A percentile compares a stretch with the other conserved stretches of the same genome.
These are phyloP conservation scores for Poecile atricapillus DNA, from an alignment of 2,113 vertebrate species.

Conservation along the genomic window DNA sequence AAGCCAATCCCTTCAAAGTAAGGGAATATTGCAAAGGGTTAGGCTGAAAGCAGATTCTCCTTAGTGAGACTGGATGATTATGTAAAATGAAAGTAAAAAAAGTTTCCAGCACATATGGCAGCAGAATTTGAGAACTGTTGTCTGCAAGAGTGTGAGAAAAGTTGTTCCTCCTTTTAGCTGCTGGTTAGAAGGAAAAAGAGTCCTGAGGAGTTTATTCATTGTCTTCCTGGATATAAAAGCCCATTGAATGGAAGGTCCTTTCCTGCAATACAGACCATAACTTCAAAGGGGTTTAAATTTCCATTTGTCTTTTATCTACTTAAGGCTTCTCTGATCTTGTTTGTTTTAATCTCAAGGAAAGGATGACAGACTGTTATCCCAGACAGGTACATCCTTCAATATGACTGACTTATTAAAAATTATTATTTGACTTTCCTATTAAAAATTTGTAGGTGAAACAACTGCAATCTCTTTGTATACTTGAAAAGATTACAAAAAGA, in stretches of 20 bases:
- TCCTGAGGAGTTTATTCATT: not conserved
- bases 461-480: not conserved
- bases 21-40: not conserved
- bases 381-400: not conserved
- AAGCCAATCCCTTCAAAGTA: not conserved
- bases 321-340: not conserved
- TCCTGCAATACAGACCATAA: not conserved
- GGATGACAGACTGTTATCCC: not conserved
- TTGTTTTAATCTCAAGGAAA: not conserved
- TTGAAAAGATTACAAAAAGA: not conserved
- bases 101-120: slow-evolving; percentile 10
- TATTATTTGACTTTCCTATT: not conserved
- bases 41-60: slow-evolving; percentile 9
- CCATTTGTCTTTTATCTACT: not conserved
- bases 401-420: not conserved
- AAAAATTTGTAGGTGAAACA: not conserved
- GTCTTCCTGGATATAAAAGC: not conserved
- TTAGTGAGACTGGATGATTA: not conserved
- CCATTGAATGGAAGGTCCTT: not conserved
- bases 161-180: not conserved
- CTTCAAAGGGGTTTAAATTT: not conserved
- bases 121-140: not conserved
- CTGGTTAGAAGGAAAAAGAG: not conserved
- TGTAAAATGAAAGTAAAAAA: slow-evolving; percentile 33
- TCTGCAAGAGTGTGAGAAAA: not conserved